Conservation (phyloP, 2,888 invertebrate genomes). For the Eugnorisma glareosa region DNA sequence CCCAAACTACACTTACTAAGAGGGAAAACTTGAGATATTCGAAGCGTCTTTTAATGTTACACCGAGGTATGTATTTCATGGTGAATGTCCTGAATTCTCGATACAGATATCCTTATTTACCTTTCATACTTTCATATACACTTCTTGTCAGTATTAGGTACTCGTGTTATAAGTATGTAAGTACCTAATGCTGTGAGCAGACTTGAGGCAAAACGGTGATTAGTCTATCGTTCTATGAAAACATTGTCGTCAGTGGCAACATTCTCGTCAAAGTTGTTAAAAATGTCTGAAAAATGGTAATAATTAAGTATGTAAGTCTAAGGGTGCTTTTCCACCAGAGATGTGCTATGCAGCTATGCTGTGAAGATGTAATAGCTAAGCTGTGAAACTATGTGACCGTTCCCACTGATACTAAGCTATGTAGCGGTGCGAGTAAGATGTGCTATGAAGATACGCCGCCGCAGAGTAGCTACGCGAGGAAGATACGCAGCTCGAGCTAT, state of each 20-base stretch:
- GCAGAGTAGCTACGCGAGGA: too few species aligned
- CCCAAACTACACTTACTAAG: conserved; percentile 20
- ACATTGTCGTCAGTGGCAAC: neutral
- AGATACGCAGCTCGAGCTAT: too few species aligned
- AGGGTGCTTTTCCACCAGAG: too few species aligned
- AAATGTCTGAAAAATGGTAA: neutral
- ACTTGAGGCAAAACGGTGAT: neutral
- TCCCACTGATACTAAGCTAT: too few species aligned
- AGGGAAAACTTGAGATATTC: conserved; percentile 14
- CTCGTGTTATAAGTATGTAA: conserved; percentile 1
- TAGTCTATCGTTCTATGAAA: neutral
- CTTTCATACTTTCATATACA: conserved; percentile 23
- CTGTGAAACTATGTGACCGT: too few species aligned
- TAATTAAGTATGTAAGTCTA: too few species aligned
- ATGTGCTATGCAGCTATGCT: too few species aligned
- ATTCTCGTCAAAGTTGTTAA: neutral
- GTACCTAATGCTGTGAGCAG: conserved; percentile 2
- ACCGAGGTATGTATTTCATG: neutral
- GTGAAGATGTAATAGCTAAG: too few species aligned
- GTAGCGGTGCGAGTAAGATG: too few species aligned
- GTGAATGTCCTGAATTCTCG: conserved; percentile 22
- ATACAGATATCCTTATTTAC: conserved; percentile 25
- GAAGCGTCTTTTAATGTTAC: conserved; percentile 6
- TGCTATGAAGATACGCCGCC: too few species aligned
- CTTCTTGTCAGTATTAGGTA: conserved; percentile 18